These are phyloP conservation scores for Helobdella robusta DNA, from an alignment of 2,888 invertebrate genomes.

Conservation along the genomic window DNA sequence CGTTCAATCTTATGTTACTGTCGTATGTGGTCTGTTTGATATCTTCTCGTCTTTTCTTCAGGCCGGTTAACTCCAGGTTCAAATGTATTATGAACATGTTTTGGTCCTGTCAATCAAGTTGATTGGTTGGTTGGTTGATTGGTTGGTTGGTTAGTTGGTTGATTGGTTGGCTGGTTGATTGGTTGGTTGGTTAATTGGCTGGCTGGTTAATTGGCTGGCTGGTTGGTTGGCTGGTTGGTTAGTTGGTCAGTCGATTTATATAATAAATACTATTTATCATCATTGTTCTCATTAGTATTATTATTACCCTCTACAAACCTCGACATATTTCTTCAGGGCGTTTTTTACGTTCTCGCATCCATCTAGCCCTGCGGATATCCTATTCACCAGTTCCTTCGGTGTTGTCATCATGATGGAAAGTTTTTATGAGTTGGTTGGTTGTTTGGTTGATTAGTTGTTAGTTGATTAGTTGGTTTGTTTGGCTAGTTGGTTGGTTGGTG, in stretches of 20 bases:
- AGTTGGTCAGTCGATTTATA: too few relatives aligned
- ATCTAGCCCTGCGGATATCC: conserved; percentile 16
- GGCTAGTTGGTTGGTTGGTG: too few relatives aligned
- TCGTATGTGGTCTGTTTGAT: conserved; percentile 17
- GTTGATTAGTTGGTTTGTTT: too few relatives aligned
- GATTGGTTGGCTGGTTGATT: too few relatives aligned
- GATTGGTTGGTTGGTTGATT: too few relatives aligned
- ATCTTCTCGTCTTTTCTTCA: conserved; percentile 15
- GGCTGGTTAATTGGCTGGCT: too few relatives aligned
- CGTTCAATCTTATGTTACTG: conserved; percentile 12
- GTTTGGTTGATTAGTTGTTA: too few relatives aligned
- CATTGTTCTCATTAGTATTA: not conserved
- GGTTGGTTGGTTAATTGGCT: too few relatives aligned
- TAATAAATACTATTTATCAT: not conserved
- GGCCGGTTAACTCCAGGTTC: conserved; percentile 18
- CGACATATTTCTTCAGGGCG: conserved; percentile 18
- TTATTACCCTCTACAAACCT: not conserved
- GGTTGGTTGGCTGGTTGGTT: too few relatives aligned
- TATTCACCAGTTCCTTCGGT: conserved; percentile 13
- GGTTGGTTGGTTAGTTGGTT: too few relatives aligned
- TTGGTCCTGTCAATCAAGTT: conserved; percentile 19
- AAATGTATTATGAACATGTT: conserved; percentile 16
- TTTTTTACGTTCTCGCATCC: conserved; percentile 23
- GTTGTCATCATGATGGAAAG: too few relatives aligned
- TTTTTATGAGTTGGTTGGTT: too few relatives aligned